A percentile compares a stretch with the other conserved stretches of the same genome.
Evolutionary conservation across 2,113 vertebrate genomes (phyloP).

Genomic region (Pseudorasbora parva): DNA sequence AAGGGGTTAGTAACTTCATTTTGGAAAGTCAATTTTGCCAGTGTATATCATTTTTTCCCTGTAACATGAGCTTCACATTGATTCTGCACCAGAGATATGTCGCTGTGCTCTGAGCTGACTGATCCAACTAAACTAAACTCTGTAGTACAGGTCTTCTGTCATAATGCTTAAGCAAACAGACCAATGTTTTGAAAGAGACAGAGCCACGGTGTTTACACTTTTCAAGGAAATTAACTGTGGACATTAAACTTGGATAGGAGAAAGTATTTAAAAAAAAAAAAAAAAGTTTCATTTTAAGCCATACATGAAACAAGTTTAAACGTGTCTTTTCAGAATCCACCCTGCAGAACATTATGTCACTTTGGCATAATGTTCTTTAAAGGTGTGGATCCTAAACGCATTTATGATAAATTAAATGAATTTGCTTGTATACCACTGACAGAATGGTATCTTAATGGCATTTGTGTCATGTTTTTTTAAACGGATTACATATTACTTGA

Average conservation of each 20-base stretch:
- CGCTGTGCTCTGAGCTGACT: neutral
- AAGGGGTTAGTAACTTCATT: neutral
- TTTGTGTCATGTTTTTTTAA: neutral
- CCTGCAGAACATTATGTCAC: neutral
- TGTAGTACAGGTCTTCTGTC: neutral
- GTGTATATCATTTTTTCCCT: neutral
- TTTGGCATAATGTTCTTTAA: neutral
- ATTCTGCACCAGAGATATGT: neutral
- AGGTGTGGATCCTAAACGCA: neutral
- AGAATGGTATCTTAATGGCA: neutral
- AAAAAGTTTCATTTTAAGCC: neutral
- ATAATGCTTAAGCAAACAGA: neutral
- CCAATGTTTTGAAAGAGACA: neutral
- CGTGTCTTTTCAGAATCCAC: constrained; percentile 25
- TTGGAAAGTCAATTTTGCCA: neutral
- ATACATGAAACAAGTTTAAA: neutral
- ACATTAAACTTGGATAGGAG: neutral
- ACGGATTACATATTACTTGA: neutral
- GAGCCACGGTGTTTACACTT: neutral
- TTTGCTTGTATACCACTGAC: neutral
- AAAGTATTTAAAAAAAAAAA: neutral
- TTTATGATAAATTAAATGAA: neutral
- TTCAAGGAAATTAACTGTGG: neutral
- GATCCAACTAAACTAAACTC: constrained; percentile 8
- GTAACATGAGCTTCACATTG: neutral